Base-by-base conservation (phyloP, 1,140 invertebrate species). In the Delia radicum region DNA sequence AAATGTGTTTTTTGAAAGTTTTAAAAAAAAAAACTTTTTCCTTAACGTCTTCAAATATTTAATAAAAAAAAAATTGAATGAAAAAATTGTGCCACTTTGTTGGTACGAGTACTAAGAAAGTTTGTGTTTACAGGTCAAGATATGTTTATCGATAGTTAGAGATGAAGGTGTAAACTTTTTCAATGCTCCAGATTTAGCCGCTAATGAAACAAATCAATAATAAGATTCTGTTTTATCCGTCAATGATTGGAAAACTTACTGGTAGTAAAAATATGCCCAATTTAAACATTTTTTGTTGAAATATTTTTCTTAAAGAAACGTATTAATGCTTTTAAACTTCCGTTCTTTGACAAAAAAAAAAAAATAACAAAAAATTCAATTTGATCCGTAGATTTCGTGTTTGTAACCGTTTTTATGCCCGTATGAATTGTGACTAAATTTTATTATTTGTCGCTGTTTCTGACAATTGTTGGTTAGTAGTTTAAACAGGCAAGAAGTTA, bases 351-450 rank as follows among this genome's bases (percentile, higher is more conserved):
- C n/a, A n/a, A n/a, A n/a, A n/a, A n/a, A n/a, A n/a, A n/a, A n/a
- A n/a, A n/a, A n/a, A n/a, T n/a, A n/a, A n/a, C n/a, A n/a, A n/a
- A n/a, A n/a, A n/a, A n/a, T n/a, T n/a, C n/a, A 33, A 69, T 33
- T 63, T 63, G 55, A 7, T 2, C 13, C 1, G 24, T 29, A 15
- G 27, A 15, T 65, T 29, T 65, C 12, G 4, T 27, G 27, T 6
- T 69, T 69, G 18, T 69, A 69, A 69, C 65, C 65, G 65, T 31
- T 33, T 69, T 69, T 21, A 69, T 33, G 15, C 65, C 31, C 65
- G 65, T 37, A 12, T 33, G 37, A 69, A 24, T 69, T 37, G 29
- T 69, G 65, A 69, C 65, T 69, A 69, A 69, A 69, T 69, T 69
- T n/a, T 31, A n/a, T 33, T 37, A 33, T 31, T 69, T 33, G 21